Evolutionary conservation across 2,888 invertebrate species (phyloP), one percentile per base, ranked within the genome.

Genomic region (Trissolcus japonicus): DNA sequence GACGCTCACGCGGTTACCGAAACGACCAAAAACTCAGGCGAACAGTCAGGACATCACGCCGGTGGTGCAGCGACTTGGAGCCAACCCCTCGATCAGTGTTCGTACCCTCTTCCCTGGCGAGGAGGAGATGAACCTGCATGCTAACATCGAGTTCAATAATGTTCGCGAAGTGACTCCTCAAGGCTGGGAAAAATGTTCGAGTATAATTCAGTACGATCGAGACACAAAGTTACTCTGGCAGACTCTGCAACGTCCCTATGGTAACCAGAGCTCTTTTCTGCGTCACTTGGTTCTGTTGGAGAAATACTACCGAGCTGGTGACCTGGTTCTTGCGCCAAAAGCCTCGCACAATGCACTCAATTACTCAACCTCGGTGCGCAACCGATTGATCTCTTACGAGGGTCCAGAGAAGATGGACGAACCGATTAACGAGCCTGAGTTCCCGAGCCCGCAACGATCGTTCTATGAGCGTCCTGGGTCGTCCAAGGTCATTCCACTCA

Each of bases 231-330:
- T 92, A 6, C 90, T 96, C 2, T 96, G 95, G 95, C 93, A 94
- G 77, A 94, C 95, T 81, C 87, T 96, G 46, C 95, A 96, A 84
- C 93, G 95, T 85, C 96, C 96, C 0, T 96, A 96, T 82, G 96
- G 96, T 2, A 96, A 95, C 87, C 95, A 95, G 83, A 95, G 95
- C 51, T 95, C 95, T 80, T 96, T 96, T 85, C 89, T 96, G 0
- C 91, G 95, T 6, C 96, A 96, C 88, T 89, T 96, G 43, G 93
- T 96, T 60, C 89, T 96, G 6, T 86, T 96, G 78, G 96, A 96
- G 81, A 96, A 96, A 85, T 95, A 95, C 88, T 83, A 83, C 40
- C 79, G 96, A 67, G 94, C 93, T 78, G 96, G 96, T 0, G 95
- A 96, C 84, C 88, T 96, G 56, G 91, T 95, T 0, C 85, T 96